Conservation (phyloP, 2,797 vertebrate genomes). For the Thaleichthys pacificus region DNA sequence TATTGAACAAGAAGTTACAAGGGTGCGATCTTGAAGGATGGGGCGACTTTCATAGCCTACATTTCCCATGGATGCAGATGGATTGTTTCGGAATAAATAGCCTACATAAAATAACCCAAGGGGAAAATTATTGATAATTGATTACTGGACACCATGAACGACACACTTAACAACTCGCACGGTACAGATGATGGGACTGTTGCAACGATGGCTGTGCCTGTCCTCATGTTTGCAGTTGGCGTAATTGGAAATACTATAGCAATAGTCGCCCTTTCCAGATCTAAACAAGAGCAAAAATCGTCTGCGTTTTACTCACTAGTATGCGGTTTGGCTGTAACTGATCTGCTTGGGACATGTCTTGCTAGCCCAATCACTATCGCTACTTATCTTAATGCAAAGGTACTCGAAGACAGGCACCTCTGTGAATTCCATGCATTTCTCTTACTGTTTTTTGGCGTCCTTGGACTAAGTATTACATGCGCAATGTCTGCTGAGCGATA, state of each 20-base stretch:
- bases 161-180: neutral
- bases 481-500: conserved; percentile 96
- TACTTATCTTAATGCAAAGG: conserved; percentile 80
- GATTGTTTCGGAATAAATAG: neutral
- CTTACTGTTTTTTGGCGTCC: conserved; percentile 89
- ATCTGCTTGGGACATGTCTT: conserved; percentile 92
- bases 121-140: neutral
- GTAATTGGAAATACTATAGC: conserved; percentile 92
- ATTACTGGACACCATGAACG: conserved; percentile 26
- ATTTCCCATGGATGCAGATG: neutral
- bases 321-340: conserved; percentile 91
- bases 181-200: accelerated
- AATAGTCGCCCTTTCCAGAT: conserved; percentile 89
- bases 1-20: no score
- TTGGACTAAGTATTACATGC: conserved; percentile 94
- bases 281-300: conserved; percentile 87
- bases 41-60: no score
- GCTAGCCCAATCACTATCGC: conserved; percentile 93
- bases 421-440: conserved; percentile 92
- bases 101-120: neutral
- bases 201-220: conserved; percentile 32
- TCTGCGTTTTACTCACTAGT: conserved; percentile 94
- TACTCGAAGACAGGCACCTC: conserved; percentile 73
- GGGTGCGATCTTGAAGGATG: no score
- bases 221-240: conserved; percentile 91